Conservation (phyloP, 1,140 invertebrate genomes). For the Acyrthosiphon pisum region DNA sequence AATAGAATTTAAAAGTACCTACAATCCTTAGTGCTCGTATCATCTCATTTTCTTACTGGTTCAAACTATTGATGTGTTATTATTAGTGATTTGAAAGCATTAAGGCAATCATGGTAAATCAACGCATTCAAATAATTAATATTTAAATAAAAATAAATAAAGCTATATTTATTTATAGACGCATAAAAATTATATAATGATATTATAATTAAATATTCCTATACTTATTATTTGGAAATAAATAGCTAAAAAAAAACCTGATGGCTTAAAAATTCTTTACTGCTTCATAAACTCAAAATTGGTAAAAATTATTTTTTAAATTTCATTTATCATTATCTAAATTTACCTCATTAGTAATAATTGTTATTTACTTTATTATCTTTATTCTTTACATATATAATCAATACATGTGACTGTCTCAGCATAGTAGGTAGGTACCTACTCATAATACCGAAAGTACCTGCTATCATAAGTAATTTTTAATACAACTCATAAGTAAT, state of each 20-base stretch:
- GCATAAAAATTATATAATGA: background rate
- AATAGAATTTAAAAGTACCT: background rate
- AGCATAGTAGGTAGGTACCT: background rate
- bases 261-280: too few species aligned
- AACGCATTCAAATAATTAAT: background rate
- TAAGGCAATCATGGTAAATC: background rate
- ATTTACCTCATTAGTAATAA: background rate
- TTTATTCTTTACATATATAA: background rate
- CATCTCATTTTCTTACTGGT: background rate
- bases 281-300: too few species aligned
- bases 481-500: background rate
- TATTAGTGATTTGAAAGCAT: background rate
- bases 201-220: background rate
- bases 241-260: background rate
- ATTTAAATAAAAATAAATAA: background rate
- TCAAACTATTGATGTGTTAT: background rate
- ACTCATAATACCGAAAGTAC: too few species aligned
- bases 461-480: background rate
- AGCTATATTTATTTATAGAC: background rate
- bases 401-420: background rate
- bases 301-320: background rate
- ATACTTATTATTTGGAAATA: background rate
- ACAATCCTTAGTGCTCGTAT: background rate
- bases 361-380: background rate
- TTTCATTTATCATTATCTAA: too few species aligned